phyloP scores from a whole-genome alignment of 2,888 invertebrate species.

The Sesia apiformis region DNA sequence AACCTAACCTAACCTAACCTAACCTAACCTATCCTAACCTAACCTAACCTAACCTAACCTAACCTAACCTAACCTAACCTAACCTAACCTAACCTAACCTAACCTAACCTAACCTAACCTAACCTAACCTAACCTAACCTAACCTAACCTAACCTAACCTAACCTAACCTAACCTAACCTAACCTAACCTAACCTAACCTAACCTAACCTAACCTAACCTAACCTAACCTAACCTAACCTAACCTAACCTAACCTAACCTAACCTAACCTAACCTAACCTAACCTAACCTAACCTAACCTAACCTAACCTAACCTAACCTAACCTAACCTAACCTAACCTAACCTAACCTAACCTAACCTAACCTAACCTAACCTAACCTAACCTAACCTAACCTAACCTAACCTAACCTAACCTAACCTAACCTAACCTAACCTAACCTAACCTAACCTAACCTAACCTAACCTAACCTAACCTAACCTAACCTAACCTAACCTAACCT shows the following conservation, averaged over 20 bases:
- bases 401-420: slow-evolving; percentile 2
- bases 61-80: slow-evolving; percentile 1
- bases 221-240: slow-evolving; percentile 2
- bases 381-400: slow-evolving; percentile 2
- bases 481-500: slow-evolving; percentile 5
- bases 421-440: slow-evolving; percentile 2
- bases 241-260: slow-evolving; percentile 2
- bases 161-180: slow-evolving; percentile 2
- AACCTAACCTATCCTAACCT: slow-evolving; percentile 1
- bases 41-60: slow-evolving; percentile 1
- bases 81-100: slow-evolving; percentile 1
- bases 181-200: slow-evolving; percentile 2
- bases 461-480: slow-evolving; percentile 3
- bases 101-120: slow-evolving; percentile 2
- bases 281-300: slow-evolving; percentile 2
- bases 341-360: slow-evolving; percentile 2
- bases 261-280: slow-evolving; percentile 2
- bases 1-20: slow-evolving; percentile 1
- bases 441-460: slow-evolving; percentile 1
- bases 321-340: slow-evolving; percentile 2
- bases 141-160: slow-evolving; percentile 2
- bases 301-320: slow-evolving; percentile 2
- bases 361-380: slow-evolving; percentile 1
- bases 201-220: slow-evolving; percentile 1
- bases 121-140: slow-evolving; percentile 2